Base-by-base conservation (phyloP, 1,140 invertebrate genomes). In the Psix sp. region DNA sequence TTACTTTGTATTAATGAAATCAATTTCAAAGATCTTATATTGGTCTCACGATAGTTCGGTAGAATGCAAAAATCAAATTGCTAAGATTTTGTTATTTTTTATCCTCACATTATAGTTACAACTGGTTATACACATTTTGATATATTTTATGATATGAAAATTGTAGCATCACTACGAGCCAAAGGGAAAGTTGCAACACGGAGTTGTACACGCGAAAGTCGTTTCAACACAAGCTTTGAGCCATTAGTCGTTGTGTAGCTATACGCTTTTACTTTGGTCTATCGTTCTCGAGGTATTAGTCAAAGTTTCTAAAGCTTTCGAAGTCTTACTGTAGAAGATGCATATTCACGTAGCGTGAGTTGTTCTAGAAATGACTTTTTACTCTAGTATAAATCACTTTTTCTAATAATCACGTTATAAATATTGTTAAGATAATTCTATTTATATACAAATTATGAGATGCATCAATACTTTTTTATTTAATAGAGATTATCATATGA, bases 1-100 rank as follows among this genome's bases (percentile, higher is more conserved):
- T 31, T 59, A 59, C 52, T 57, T 52, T 5, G 52, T 39, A 45
- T 59, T 59, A 31, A 68, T 68, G 59, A 45, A 68, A 59, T 68
- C 38, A 68, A 38, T 36, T 42, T 42, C 33, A 16, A 56, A 29
- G 43, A n/a, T n/a, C n/a, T n/a, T n/a, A n/a, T n/a, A n/a, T n/a
- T n/a, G n/a, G n/a, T n/a, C n/a, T n/a, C n/a, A n/a, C n/a, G n/a
- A n/a, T n/a, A n/a, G n/a, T n/a, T n/a, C n/a, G n/a, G n/a, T n/a
- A n/a, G n/a, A n/a, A n/a, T n/a, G n/a, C n/a, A n/a, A n/a, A n/a
- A n/a, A n/a, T n/a, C n/a, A n/a, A n/a, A n/a, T n/a, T n/a, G n/a
- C n/a, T n/a, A n/a, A n/a, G n/a, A n/a, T n/a, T n/a, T n/a, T n/a
- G n/a, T n/a, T n/a, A n/a, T n/a, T n/a, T n/a, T n/a, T n/a, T n/a